Evolutionary conservation across 2,113 vertebrate species (phyloP).

Genomic region (Naja naja): DNA sequence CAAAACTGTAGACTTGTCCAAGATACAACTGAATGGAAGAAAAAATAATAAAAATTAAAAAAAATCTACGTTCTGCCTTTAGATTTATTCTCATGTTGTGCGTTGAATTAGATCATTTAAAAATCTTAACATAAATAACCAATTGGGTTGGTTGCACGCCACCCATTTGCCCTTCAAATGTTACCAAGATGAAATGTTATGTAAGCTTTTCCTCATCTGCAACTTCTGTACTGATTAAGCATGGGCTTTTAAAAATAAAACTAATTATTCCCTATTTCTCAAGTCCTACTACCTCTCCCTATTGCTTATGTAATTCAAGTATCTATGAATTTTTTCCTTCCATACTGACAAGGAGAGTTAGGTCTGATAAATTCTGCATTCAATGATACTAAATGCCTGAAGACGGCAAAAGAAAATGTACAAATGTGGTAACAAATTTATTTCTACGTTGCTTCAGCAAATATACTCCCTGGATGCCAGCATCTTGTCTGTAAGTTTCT

Average conservation of each 20-base stretch:
- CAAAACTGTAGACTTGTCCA: background rate
- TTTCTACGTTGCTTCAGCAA: background rate
- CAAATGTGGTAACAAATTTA: background rate
- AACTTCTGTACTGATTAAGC: background rate
- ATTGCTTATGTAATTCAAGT: background rate
- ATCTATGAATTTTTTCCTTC: constrained; percentile 4
- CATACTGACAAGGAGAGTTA: background rate
- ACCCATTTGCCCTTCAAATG: background rate
- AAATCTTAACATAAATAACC: background rate
- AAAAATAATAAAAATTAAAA: background rate
- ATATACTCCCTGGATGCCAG: background rate
- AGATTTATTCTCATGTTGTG: background rate
- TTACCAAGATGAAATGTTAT: background rate
- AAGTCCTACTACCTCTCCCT: background rate
- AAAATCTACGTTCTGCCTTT: background rate
- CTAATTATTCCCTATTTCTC: background rate
- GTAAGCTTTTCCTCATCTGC: background rate
- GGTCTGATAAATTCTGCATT: background rate
- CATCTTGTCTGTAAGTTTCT: background rate
- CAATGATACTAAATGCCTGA: background rate
- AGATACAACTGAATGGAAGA: background rate
- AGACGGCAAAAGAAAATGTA: background rate
- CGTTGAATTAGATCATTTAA: background rate
- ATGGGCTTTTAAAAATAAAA: background rate
- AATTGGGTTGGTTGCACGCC: background rate